Evolutionary conservation across 2,888 invertebrate species (phyloP).

Genomic region (Seladonia tumulorum): DNA sequence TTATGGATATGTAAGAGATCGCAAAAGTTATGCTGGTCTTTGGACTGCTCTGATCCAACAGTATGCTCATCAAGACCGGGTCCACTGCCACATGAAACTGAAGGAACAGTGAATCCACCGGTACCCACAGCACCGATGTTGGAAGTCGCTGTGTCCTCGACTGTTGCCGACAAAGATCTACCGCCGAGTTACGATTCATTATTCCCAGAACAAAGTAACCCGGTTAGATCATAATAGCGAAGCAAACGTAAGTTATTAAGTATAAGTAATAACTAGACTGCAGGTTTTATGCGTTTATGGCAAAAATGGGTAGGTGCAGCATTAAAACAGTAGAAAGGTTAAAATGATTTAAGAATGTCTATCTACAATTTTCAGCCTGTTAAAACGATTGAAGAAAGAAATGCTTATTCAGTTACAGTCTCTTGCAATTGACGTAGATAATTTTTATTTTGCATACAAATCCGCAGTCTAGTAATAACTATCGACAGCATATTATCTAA

Average conservation of each 20-base stretch:
- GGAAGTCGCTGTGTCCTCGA: constrained; percentile 79
- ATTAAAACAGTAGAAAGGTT: neutral
- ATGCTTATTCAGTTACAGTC: neutral
- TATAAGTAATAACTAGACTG: constrained; percentile 36
- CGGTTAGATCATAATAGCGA: constrained; percentile 74
- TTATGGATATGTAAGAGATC: constrained; percentile 85
- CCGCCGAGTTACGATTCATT: constrained; percentile 86
- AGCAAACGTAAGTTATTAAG: constrained; percentile 57
- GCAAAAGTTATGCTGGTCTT: constrained; percentile 85
- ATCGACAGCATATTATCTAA: constrained; percentile 72
- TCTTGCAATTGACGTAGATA: neutral
- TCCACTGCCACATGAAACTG: constrained; percentile 68
- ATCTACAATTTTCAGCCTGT: neutral
- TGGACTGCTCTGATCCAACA: constrained; percentile 82
- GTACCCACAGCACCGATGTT: constrained; percentile 82
- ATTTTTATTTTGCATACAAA: constrained; percentile 1
- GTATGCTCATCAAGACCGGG: constrained; percentile 63
- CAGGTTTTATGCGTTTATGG: neutral
- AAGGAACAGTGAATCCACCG: constrained; percentile 70
- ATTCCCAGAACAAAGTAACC: constrained; percentile 83
- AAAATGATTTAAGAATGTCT: neutral
- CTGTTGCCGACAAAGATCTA: constrained; percentile 85
- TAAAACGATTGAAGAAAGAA: neutral
- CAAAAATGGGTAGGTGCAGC: neutral
- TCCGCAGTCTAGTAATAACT: constrained; percentile 29